Evolutionary conservation across 2,888 invertebrate genomes (phyloP), one percentile per base, ranked within the genome.

Genomic region (Congeria kusceri): DNA sequence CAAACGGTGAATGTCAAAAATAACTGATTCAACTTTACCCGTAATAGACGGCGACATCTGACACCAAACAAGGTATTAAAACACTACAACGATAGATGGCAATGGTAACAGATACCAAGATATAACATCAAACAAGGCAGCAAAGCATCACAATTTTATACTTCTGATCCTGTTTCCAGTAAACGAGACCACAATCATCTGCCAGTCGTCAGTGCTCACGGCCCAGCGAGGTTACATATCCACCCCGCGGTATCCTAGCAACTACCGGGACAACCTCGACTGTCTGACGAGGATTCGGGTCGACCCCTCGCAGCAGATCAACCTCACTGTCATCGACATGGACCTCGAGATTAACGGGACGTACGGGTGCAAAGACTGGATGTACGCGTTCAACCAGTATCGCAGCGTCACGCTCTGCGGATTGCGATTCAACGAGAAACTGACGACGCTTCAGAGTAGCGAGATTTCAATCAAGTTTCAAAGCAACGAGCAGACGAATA

Each of bases 221-320:
- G 80, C 77, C 0, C 87, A 87, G 68, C 83, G 80, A 29, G 92
- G 92, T 11, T 92, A 91, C 83, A 89, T 92, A 39, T 80, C 89
- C 0, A 92, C 90, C 0, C 92, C 92, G 5, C 74, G 85, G 29
- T 92, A 91, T 79, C 92, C 92, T 0, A 85, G 85, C 65, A 90
- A 88, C 73, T 90, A 89, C 64, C 82, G 84, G 0, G 65, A 79
- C 25, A 80, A 84, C 62, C 28, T 59, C 66, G 75, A 84, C 58
- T 92, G 92, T 80, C 81, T 77, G 4, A 76, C 87, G 13, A 79
- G 79, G 18, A 89, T 92, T 47, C 29, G 77, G 15, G 88, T 88
- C 7, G 66, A 84, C 7, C 81, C 82, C 0, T 75, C 83, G 28
- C 91, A 91, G 83, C 86, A 85, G 63, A 82, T 92, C n/a, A 85